Evolutionary conservation across 2,797 vertebrate species (phyloP), one percentile per base, ranked within the genome.

Genomic region (Phalloptychus januarius): DNA sequence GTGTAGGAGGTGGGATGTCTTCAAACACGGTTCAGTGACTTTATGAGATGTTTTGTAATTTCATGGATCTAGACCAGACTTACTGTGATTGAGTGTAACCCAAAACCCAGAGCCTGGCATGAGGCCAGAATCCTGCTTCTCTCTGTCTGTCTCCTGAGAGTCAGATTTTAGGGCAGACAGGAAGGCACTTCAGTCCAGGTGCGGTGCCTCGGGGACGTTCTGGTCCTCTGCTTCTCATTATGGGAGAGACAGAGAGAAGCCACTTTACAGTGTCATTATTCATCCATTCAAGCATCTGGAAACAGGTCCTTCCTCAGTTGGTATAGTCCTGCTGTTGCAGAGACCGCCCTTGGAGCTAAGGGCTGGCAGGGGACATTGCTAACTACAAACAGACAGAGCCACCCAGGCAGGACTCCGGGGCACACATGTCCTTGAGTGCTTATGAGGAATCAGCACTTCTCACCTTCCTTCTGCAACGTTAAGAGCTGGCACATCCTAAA

Each of bases 141-240:
- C 28, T n/a, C 80, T 78, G 71, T 69, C 72, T 74, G 48, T 86
- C 88, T 91, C 89, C 81, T 74, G 79, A 86, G 90, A 90, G 84
- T 86, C 80, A 85, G 85, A 82, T 83, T 83, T 82, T 85, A 83
- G 79, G 83, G 84, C 78, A 45, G 81, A 63, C 79, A 72, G 88
- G 79, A 87, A 87, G 85, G 81, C 88, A 84, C 88, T 81, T 81
- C 88, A 56, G 88, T 91, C 93, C 93, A 94, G 93, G 93, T 95
- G 94, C 90, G 84, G 82, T 63, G 93, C 95, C 94, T 93, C 86
- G 10, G 93, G 94, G 93, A 92, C 90, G 85, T 74, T 91, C 88
- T 89, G 88, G 93, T 93, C 90, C 83, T 91, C 92, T 93, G 90
- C 87, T 94, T 91, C 92, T 90, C 89, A 89, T 90, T 94, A 89